Conservation (phyloP, 2,113 vertebrate species). For the Hippopotamus amphibius region DNA sequence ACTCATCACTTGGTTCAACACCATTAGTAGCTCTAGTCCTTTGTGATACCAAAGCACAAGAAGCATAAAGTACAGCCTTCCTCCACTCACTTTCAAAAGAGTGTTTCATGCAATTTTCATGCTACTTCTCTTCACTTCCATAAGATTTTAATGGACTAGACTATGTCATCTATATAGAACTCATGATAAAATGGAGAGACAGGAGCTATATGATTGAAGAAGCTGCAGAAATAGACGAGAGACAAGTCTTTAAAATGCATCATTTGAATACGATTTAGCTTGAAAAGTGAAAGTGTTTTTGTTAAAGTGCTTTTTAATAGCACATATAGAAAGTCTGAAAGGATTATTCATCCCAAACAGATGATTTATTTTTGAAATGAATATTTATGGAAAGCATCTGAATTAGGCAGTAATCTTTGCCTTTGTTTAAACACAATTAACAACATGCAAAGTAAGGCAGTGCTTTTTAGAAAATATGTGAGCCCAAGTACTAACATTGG, state of each 20-base stretch:
- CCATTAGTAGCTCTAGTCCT: constrained; percentile 18
- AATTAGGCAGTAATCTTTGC: constrained; percentile 41
- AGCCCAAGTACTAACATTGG: constrained; percentile 8
- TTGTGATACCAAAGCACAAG: not conserved
- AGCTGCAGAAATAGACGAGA: constrained; percentile 9
- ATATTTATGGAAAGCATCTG: constrained; percentile 62
- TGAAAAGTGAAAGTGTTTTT: constrained; percentile 54
- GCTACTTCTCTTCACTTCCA: constrained; percentile 44
- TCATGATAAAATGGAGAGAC: constrained; percentile 23
- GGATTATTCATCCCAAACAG: not conserved
- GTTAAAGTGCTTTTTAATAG: constrained; percentile 55
- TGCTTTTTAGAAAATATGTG: constrained; percentile 63
- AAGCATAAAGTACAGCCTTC: not conserved
- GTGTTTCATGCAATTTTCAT: constrained; percentile 63
- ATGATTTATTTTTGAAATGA: constrained; percentile 70
- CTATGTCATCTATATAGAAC: not conserved
- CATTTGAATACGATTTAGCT: constrained; percentile 44
- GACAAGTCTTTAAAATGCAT: constrained; percentile 33
- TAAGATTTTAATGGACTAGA: constrained; percentile 71
- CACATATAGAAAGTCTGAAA: constrained; percentile 44
- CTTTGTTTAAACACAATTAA: constrained; percentile 76
- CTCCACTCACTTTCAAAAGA: constrained; percentile 22
- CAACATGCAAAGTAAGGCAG: constrained; percentile 51
- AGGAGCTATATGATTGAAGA: not conserved
- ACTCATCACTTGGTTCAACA: constrained; percentile 4